A percentile compares a stretch with the other conserved stretches of the same genome.
phyloP scores from a whole-genome alignment of 1,140 invertebrate genomes.

The Mya arenaria region DNA sequence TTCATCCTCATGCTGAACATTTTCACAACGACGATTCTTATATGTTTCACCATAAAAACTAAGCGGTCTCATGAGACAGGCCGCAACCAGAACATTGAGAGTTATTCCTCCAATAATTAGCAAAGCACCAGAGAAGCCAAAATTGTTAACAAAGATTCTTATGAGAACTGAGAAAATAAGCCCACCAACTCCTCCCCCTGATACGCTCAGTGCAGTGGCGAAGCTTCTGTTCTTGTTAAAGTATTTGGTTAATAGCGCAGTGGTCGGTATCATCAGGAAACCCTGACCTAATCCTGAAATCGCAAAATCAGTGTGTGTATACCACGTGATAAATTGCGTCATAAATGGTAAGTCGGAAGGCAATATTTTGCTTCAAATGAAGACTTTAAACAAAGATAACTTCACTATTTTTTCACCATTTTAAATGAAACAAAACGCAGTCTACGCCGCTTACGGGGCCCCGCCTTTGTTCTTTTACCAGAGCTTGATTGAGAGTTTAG shows the following conservation, averaged over 20 bases:
- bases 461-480: neutral
- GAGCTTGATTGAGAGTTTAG: no score
- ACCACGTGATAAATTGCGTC: neutral
- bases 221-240: slow-evolving; percentile 30
- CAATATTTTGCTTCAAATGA: no score
- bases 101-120: slow-evolving; percentile 11
- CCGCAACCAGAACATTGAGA: slow-evolving; percentile 2
- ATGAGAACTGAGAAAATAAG: slow-evolving; percentile 28
- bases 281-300: slow-evolving; percentile 26
- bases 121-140: slow-evolving; percentile 23
- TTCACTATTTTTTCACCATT: no score
- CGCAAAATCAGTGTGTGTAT: neutral
- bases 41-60: neutral
- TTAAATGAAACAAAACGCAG: neutral
- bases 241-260: slow-evolving; percentile 1
- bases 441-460: neutral
- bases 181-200: neutral
- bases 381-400: neutral
- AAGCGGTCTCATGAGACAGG: slow-evolving; percentile 2
- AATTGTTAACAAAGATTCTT: neutral
- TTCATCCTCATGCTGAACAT: neutral
- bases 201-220: slow-evolving; percentile 2
- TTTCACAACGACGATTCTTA: neutral
- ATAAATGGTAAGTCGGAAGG: neutral
- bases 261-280: slow-evolving; percentile 9